Evolutionary conservation across 2,113 vertebrate genomes (phyloP).

Genomic region (Nicator chloris): DNA sequence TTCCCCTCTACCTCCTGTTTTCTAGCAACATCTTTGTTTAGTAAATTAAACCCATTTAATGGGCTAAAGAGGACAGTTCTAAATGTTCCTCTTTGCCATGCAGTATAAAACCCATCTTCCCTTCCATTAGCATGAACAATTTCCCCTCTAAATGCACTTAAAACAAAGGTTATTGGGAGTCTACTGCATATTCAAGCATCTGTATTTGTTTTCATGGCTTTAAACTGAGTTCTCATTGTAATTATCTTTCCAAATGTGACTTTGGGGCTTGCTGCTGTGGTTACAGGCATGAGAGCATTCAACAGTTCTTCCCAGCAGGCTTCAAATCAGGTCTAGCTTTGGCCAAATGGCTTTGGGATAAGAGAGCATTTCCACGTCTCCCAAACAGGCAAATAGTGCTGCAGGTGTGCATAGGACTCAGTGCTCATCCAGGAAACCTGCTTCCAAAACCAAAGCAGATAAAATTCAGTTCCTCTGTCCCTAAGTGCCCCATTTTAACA

Average conservation of each 20-base stretch:
- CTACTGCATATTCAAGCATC: conserved; percentile 52
- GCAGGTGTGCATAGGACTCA: not conserved
- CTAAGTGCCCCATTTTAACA: not conserved
- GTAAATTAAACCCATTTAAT: conserved; percentile 62
- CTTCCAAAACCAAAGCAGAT: not conserved
- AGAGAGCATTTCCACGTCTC: not conserved
- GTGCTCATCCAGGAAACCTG: not conserved
- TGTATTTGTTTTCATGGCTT: conserved; percentile 59
- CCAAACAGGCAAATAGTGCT: not conserved
- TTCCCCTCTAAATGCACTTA: conserved; percentile 68
- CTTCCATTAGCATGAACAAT: conserved; percentile 66
- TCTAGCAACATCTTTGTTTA: conserved; percentile 53
- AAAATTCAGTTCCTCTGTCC: not conserved
- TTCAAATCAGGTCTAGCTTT: not conserved
- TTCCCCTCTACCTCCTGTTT: conserved; percentile 52
- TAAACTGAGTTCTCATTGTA: conserved; percentile 43
- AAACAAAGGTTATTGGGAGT: conserved; percentile 63
- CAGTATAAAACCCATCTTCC: conserved; percentile 63
- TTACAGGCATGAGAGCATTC: not conserved
- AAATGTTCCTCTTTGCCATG: conserved; percentile 49
- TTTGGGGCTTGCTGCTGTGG: conserved; percentile 23
- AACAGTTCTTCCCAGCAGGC: conserved; percentile 2
- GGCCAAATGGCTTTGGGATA: not conserved
- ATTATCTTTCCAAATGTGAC: conserved; percentile 38
- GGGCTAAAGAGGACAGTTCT: conserved; percentile 49